phyloP scores from a whole-genome alignment of 2,888 invertebrate species.

The Chrysolina haemoptera region DNA sequence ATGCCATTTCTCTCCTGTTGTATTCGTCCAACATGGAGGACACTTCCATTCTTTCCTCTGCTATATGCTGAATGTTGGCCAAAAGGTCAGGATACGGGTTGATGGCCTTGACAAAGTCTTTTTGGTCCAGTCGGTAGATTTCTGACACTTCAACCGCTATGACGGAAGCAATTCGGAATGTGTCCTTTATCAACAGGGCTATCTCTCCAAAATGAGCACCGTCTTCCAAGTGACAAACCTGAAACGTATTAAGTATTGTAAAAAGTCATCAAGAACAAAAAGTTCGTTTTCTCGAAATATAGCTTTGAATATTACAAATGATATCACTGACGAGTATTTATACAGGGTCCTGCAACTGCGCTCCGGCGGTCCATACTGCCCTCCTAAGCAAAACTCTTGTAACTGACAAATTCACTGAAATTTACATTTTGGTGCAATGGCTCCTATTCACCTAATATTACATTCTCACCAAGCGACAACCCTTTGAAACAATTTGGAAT shows the following conservation, averaged over 20 bases:
- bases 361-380: too few species aligned
- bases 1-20: conserved; percentile 52
- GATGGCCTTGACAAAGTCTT: conserved; percentile 68
- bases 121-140: conserved; percentile 67
- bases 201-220: conserved; percentile 73
- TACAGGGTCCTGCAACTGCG: too few species aligned
- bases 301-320: too few species aligned
- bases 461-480: too few species aligned
- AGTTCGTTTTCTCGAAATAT: too few species aligned
- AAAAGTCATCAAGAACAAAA: too few species aligned
- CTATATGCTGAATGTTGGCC: conserved; percentile 70
- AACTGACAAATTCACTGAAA: too few species aligned
- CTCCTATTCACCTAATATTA: too few species aligned
- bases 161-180: conserved; percentile 65
- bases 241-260: conserved; percentile 29
- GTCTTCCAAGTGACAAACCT: conserved; percentile 74
- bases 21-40: conserved; percentile 69
- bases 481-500: too few species aligned
- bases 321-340: too few species aligned
- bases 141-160: conserved; percentile 68
- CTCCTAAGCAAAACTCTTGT: too few species aligned
- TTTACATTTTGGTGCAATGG: too few species aligned
- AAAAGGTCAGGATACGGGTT: conserved; percentile 69
- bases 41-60: conserved; percentile 71
- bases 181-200: conserved; percentile 66